phyloP scores from a whole-genome alignment of 2,888 invertebrate genomes.

The Patella caerulea region DNA sequence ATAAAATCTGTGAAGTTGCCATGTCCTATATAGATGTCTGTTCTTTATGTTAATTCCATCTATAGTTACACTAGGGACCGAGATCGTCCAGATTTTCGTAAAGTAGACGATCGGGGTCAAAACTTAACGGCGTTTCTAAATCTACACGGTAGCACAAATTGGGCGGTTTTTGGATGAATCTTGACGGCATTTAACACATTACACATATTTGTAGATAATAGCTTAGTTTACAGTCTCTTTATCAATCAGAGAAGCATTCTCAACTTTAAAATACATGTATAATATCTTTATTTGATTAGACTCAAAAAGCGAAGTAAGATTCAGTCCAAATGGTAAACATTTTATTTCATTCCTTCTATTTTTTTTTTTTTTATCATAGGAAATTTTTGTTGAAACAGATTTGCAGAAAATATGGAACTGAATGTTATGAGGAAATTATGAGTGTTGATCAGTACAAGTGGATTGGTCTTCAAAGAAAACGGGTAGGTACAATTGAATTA shows the following conservation, averaged over 20 bases:
- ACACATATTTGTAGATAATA: too few relatives aligned
- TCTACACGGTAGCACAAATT: too few relatives aligned
- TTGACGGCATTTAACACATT: too few relatives aligned
- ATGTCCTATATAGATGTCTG: too few relatives aligned
- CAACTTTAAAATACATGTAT: not conserved
- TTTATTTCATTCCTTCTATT: not conserved
- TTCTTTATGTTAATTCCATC: too few relatives aligned
- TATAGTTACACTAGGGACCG: too few relatives aligned
- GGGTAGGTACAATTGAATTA: not conserved
- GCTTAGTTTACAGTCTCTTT: too few relatives aligned
- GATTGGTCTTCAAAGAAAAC: slow-evolving; percentile 10
- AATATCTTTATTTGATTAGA: not conserved
- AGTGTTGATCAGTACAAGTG: slow-evolving; percentile 12
- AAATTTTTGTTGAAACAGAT: slow-evolving; percentile 54
- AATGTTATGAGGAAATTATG: slow-evolving; percentile 43
- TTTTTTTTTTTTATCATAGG: slow-evolving; percentile 35
- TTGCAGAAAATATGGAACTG: slow-evolving; percentile 52
- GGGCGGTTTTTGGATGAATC: too few relatives aligned
- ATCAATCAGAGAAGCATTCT: not conserved
- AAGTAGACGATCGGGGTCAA: not conserved
- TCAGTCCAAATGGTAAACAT: not conserved
- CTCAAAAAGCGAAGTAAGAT: not conserved
- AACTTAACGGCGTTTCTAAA: too few relatives aligned
- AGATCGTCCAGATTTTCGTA: too few relatives aligned
- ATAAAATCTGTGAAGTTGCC: too few relatives aligned